Conservation (phyloP, 2,888 invertebrate genomes). For the Oscheius sp. region DNA sequence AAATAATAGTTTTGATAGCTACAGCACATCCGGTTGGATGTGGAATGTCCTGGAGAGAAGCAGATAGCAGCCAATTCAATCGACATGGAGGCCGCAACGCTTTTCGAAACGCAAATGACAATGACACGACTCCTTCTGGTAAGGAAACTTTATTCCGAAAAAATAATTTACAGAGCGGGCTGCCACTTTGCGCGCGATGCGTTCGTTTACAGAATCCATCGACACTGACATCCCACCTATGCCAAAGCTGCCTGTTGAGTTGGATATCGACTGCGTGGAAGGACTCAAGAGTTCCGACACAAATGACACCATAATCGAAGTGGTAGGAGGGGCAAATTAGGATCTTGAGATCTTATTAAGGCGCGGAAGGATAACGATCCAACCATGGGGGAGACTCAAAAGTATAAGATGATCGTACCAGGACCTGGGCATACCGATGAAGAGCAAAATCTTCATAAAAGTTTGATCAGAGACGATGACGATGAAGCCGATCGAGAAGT, state of each 20-base stretch:
- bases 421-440: constrained; percentile 66
- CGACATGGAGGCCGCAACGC: constrained; percentile 56
- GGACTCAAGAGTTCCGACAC: constrained; percentile 54
- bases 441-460: constrained; percentile 67
- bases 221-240: constrained; percentile 56
- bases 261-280: constrained; percentile 58
- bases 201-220: constrained; percentile 69
- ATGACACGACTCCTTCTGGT: constrained; percentile 38
- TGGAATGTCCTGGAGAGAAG: constrained; percentile 32
- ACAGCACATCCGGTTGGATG: constrained; percentile 26
- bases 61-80: constrained; percentile 38
- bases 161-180: constrained; percentile 36
- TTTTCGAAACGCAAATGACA: constrained; percentile 42
- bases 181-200: constrained; percentile 60
- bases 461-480: constrained; percentile 54
- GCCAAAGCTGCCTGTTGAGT: constrained; percentile 57
- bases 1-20: background rate
- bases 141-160: background rate
- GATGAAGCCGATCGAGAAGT: constrained; percentile 44
- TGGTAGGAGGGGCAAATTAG: constrained; percentile 28
- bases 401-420: constrained; percentile 66
- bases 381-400: constrained; percentile 67
- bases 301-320: constrained; percentile 68
- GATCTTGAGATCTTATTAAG: background rate
- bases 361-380: constrained; percentile 41